phyloP scores from a whole-genome alignment of 2,888 invertebrate genomes.

The Polyploca ridens region DNA sequence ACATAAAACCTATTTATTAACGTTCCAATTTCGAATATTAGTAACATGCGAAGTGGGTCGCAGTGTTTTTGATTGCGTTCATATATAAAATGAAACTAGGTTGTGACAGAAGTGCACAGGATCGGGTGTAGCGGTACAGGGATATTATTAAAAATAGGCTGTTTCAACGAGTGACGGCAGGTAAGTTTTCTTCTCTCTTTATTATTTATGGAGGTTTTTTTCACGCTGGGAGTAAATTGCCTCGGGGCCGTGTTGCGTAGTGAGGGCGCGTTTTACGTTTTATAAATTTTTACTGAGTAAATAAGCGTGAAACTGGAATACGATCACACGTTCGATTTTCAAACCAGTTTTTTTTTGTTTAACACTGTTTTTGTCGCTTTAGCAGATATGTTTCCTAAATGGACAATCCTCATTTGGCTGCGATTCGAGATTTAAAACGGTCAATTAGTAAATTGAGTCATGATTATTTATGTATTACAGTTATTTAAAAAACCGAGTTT shows the following conservation, averaged over 20 bases:
- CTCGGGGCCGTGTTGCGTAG: conserved; percentile 9
- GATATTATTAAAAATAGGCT: conserved; percentile 56
- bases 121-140: conserved; percentile 42
- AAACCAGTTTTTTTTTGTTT: not conserved
- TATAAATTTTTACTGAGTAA: not conserved
- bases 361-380: no score
- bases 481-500: no score
- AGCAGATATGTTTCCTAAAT: no score
- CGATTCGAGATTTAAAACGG: no score
- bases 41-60: conserved; percentile 1
- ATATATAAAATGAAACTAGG: conserved; percentile 49
- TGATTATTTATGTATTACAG: no score
- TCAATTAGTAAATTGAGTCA: no score
- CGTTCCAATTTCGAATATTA: conserved; percentile 3
- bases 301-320: not conserved
- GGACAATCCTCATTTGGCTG: no score
- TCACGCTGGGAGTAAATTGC: conserved; percentile 30
- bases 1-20: conserved; percentile 30
- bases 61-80: conserved; percentile 18
- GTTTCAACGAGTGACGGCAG: conserved; percentile 41
- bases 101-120: conserved; percentile 50
- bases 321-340: conserved; percentile 5
- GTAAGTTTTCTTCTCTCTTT: conserved; percentile 43
- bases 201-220: conserved; percentile 46
- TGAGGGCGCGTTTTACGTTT: not conserved